These are phyloP conservation scores for Oryzias woworae DNA, from an alignment of 2,113 vertebrate species.

Conservation along the genomic window DNA sequence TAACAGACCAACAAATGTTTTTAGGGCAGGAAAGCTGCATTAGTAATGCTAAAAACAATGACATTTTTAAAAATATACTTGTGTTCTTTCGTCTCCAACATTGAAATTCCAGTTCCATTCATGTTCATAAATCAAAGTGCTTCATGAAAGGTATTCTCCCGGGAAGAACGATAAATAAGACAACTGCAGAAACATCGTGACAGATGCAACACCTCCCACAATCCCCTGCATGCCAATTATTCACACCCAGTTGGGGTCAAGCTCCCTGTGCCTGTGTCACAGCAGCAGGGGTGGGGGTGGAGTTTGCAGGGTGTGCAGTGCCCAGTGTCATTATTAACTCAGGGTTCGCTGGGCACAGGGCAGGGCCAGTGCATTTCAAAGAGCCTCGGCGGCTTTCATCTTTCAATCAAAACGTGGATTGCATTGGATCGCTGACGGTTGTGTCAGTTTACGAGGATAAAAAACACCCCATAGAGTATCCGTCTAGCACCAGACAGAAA, in stretches of 20 bases:
- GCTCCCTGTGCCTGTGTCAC: constrained; percentile 66
- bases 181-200: constrained; percentile 61
- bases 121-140: constrained; percentile 3
- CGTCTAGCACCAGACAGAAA: constrained; percentile 63
- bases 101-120: constrained; percentile 10
- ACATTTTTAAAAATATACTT: not conserved
- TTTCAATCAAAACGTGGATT: constrained; percentile 74
- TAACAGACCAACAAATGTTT: not conserved
- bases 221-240: constrained; percentile 68
- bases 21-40: not conserved
- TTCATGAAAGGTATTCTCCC: constrained; percentile 31
- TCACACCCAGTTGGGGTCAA: constrained; percentile 70
- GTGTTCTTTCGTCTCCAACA: not conserved
- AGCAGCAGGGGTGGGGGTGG: constrained; percentile 33
- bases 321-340: constrained; percentile 73
- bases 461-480: constrained; percentile 73
- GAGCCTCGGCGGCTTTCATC: constrained; percentile 73
- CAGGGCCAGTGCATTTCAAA: constrained; percentile 74
- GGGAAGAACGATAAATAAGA: constrained; percentile 65
- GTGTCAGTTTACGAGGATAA: constrained; percentile 63
- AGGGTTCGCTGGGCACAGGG: constrained; percentile 66
- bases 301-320: constrained; percentile 53
- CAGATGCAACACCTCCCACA: constrained; percentile 71
- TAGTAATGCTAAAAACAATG: not conserved
- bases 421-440: constrained; percentile 67